phyloP scores from a whole-genome alignment of 1,140 invertebrate species.

The Teleogryllus occipitalis region DNA sequence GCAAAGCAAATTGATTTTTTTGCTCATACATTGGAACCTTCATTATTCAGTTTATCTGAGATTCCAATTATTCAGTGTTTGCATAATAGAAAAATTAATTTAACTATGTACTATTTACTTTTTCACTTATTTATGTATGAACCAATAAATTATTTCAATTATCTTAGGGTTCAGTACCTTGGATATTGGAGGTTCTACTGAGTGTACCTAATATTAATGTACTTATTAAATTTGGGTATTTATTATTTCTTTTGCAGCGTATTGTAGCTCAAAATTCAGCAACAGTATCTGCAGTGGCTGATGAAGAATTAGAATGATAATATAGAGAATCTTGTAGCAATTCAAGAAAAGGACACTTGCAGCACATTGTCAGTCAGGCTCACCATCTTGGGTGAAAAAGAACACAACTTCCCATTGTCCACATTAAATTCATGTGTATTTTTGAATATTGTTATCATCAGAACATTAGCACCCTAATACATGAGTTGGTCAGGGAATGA shows the following conservation, averaged over 20 bases:
- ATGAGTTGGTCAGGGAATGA: background rate
- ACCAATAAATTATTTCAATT: background rate
- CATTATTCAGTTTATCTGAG: background rate
- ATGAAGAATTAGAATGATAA: conserved; percentile 38
- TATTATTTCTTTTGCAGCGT: conserved; percentile 17
- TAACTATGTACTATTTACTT: background rate
- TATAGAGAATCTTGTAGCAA: background rate
- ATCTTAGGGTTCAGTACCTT: background rate
- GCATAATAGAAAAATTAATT: background rate
- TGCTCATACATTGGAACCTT: background rate
- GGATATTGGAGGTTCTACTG: background rate
- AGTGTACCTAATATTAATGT: background rate
- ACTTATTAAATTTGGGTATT: background rate
- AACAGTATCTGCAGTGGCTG: conserved; percentile 34
- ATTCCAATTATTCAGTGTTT: background rate
- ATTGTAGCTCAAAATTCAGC: conserved; percentile 31
- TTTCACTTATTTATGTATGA: background rate
- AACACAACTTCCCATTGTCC: background rate
- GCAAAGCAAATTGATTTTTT: background rate
- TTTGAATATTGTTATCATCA: background rate
- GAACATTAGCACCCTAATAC: background rate
- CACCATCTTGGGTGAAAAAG: background rate
- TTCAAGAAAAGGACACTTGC: conserved; percentile 1
- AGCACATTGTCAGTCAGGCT: background rate
- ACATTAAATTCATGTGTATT: background rate